Base-by-base conservation (phyloP, 2,888 invertebrate species). In the Apocheima hispidaria region DNA sequence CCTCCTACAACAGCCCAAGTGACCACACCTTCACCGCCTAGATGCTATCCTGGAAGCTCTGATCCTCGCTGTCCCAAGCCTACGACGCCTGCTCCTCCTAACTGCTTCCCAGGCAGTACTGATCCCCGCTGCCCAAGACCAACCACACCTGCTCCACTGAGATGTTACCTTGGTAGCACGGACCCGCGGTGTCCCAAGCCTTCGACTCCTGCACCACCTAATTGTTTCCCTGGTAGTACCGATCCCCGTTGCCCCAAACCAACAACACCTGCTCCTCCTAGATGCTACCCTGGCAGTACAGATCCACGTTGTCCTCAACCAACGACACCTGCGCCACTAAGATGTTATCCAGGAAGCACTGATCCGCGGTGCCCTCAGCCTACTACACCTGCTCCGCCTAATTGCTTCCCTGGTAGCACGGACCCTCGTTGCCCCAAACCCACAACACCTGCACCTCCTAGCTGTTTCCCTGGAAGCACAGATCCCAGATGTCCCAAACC, bases 1-100 rank as follows among this genome's bases (percentile, higher is more conserved):
- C 77, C 80, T 2, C 75, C 75, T 18, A 66, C 72, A 4, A 71
- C 71, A 7, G 60, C 60, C 9, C 67, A 55, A n/a, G 69, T 63
- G 14, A 73, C 40, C 5, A n/a, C 33, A 2, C 33, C n/a, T 0
- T 2, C 12, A 0, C 33, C 33, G 0, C 33, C 33, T n/a, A 33
- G 4, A 0, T 74, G 72, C 33, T 73, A 40, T 44, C 73, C 72
- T 0, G 71, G 72, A 0, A 54, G 35, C 3, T 63, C 58, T 0
- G 76, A 74, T 56, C 68, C 70, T 0, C 44, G 72, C 0, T 82
- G 82, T 16, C 36, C 36, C 7, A 36, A 16, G 6, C 16, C 16
- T 2, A 36, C 16, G 1, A 38, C 38, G 1, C 38, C 38, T 0
- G 38, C 7, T 1, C 18, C 38, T 9, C 38, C 38, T 0, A 18